A percentile compares a stretch with the other conserved stretches of the same genome.
Conservation (phyloP, 1,140 invertebrate genomes). For the Semibalanus balanoides region DNA sequence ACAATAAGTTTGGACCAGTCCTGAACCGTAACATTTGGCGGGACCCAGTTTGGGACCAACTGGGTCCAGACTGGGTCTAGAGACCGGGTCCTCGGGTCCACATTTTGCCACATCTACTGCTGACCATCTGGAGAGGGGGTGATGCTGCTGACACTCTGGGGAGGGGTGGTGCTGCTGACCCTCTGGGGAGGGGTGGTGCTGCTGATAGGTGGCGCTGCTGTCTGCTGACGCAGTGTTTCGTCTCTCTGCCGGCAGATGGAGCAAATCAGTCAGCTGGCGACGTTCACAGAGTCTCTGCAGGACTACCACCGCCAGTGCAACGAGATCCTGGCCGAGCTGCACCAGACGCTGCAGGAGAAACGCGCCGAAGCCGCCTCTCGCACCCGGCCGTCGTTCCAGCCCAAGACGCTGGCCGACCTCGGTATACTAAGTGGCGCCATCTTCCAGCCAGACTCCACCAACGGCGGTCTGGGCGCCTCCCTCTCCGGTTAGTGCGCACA, state of each 20-base stretch:
- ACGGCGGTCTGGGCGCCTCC: slow-evolving; percentile 31
- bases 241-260: slow-evolving; percentile 52
- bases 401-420: slow-evolving; percentile 78
- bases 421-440: slow-evolving; percentile 39
- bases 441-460: slow-evolving; percentile 30
- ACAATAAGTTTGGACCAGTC: too few relatives aligned
- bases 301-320: slow-evolving; percentile 95
- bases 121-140: too few relatives aligned
- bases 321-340: slow-evolving; percentile 69
- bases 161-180: too few relatives aligned
- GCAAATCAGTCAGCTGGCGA: slow-evolving; percentile 88
- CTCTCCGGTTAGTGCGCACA: not conserved
- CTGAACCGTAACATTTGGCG: too few relatives aligned
- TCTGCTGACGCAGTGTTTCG: not conserved
- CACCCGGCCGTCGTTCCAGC: slow-evolving; percentile 80
- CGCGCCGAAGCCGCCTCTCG: slow-evolving; percentile 70
- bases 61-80: too few relatives aligned
- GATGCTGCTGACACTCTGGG: too few relatives aligned
- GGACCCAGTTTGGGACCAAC: too few relatives aligned
- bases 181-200: too few relatives aligned
- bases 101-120: too few relatives aligned
- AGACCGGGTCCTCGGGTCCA: too few relatives aligned
- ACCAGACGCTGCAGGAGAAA: slow-evolving; percentile 79
- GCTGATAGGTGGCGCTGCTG: not conserved
- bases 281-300: slow-evolving; percentile 82